Conservation (phyloP, 2,797 vertebrate species). For the Squalus acanthias region DNA sequence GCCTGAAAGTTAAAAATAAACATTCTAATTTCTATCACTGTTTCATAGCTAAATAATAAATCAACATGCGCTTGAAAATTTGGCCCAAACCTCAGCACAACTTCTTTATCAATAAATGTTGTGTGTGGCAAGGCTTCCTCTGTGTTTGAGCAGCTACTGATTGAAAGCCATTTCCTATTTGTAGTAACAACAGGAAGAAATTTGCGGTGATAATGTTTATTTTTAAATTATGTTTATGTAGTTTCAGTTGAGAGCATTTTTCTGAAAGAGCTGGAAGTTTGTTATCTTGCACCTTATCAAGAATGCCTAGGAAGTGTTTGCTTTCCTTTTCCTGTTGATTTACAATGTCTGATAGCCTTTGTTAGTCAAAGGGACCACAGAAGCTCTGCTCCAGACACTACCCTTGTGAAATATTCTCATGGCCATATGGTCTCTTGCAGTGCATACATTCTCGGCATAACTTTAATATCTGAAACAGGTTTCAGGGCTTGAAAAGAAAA, state of each 20-base stretch:
- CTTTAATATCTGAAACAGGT: background rate
- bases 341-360: background rate
- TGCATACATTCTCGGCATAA: background rate
- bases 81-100: background rate
- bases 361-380: background rate
- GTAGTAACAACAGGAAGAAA: background rate
- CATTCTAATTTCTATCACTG: background rate
- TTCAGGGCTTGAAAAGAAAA: background rate
- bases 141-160: background rate
- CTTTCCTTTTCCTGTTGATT: constrained; percentile 54
- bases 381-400: background rate
- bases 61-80: background rate
- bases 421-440: background rate
- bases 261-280: constrained; percentile 32
- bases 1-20: background rate
- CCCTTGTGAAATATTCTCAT: background rate
- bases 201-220: background rate
- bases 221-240: background rate
- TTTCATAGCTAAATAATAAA: background rate
- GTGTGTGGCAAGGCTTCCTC: background rate
- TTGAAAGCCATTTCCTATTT: background rate
- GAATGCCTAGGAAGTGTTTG: constrained; percentile 52
- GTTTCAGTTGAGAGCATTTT: constrained; percentile 6
- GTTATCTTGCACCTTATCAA: constrained; percentile 48
- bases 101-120: background rate